Percentiles rank a stretch among this genome's conserved stretches.
Evolutionary conservation across 2,797 vertebrate genomes (phyloP).

Genomic region (Hozukius guyotensis): DNA sequence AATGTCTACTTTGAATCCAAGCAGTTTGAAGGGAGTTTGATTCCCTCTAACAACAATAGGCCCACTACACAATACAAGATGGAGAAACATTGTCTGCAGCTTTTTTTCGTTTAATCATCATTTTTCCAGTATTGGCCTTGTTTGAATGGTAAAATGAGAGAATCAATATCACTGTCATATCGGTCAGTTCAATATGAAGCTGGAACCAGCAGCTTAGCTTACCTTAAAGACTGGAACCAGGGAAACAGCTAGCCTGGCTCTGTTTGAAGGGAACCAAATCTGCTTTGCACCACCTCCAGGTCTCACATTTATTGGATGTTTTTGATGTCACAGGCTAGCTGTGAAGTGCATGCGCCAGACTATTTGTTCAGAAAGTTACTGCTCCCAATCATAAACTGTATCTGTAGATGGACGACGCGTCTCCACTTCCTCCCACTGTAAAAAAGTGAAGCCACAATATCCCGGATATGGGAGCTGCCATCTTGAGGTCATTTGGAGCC

Average conservation of each 20-base stretch:
- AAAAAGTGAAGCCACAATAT: too few relatives aligned
- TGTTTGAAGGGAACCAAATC: background rate
- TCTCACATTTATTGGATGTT: background rate
- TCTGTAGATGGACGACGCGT: too few relatives aligned
- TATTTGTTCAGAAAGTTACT: background rate
- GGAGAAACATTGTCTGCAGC: background rate
- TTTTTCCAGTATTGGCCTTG: background rate
- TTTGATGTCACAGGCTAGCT: background rate
- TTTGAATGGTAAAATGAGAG: background rate
- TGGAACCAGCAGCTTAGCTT: background rate
- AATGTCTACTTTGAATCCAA: conserved; percentile 20
- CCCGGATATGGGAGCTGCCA: too few relatives aligned
- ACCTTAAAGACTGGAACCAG: background rate
- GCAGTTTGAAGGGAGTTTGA: background rate
- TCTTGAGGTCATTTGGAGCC: too few relatives aligned
- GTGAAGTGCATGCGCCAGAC: background rate
- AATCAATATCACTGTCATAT: background rate
- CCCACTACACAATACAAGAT: background rate
- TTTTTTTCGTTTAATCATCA: background rate
- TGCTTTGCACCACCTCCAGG: background rate
- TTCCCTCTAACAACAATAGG: background rate
- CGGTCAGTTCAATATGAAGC: background rate
- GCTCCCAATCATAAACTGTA: background rate
- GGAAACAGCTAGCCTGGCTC: background rate
- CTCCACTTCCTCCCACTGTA: too few relatives aligned